Evolutionary conservation across 2,113 vertebrate genomes (phyloP), one percentile per base, ranked within the genome.

Genomic region (Microcebus murinus): DNA sequence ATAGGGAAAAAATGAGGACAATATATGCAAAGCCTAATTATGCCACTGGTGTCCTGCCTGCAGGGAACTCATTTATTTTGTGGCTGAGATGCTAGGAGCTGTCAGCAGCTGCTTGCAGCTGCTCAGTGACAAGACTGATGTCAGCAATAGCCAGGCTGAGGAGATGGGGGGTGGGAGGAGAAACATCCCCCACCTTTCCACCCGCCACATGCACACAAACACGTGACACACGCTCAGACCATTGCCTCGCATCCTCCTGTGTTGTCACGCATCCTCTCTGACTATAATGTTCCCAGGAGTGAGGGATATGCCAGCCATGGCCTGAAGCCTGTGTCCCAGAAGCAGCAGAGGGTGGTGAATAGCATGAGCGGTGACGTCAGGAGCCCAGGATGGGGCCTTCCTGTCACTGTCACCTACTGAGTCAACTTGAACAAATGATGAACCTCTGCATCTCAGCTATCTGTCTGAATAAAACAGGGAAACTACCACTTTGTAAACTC

Each of bases 41-140:
- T 34, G 50, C 55, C 76, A 2, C 59, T 65, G 65, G 34, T 50
- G 48, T 68, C 77, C 94, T 55, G 50, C 61, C 92, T 73, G 29
- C 8, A 48, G 25, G 85, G 39, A 87, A 25, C 67, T 45, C 61
- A 10, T 65, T 8, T 8, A n/a, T 63, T 93, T 57, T 48, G 65
- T 67, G 79, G 50, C 74, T 76, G 92, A 79, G 57, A 74, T 39
- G 86, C 42, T 81, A 21, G 48, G 50, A n/a, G 74, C 68, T 82
- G 86, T 86, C 57, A n/a, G 55, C 94, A 97, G 96, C 95, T 96
- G 96, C 17, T 45, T 68, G 39, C 96, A 95, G 93, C 94, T 97
- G 96, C 92, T 94, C 36, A 18, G 2, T 42, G 83, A 39, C 23
- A 79, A 83, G 94, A 88, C 36, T 42, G 68, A 68, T 77, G 93